Conservation (phyloP, 2,113 vertebrate genomes). For the Urocynchramus pylzowi region DNA sequence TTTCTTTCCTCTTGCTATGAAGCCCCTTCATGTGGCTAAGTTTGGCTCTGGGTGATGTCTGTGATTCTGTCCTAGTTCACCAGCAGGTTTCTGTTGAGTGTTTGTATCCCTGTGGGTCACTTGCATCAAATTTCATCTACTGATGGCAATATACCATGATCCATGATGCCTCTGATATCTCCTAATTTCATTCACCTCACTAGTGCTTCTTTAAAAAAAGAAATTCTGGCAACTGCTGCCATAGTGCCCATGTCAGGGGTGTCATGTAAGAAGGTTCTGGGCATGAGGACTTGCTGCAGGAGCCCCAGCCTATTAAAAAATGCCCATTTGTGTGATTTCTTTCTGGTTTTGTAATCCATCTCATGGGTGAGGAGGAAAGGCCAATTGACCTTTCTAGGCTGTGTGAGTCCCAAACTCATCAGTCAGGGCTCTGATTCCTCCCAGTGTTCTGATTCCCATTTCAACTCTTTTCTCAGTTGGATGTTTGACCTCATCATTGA, state of each 20-base stretch:
- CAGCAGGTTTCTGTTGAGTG: not conserved
- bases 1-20: not conserved
- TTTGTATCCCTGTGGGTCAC: not conserved
- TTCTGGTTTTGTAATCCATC: not conserved
- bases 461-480: not conserved
- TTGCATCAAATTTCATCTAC: not conserved
- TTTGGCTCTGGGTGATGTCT: not conserved
- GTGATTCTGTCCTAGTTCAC: not conserved
- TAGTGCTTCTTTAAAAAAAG: not conserved
- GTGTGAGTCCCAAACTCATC: not conserved
- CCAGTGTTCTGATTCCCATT: not conserved
- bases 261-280: not conserved
- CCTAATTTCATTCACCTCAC: not conserved
- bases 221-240: not conserved
- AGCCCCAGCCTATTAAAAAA: not conserved
- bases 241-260: accelerated
- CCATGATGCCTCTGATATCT: not conserved
- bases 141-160: no score
- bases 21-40: not conserved
- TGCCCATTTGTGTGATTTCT: not conserved
- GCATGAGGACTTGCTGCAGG: not conserved
- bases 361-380: not conserved
- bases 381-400: not conserved
- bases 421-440: not conserved
- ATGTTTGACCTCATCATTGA: not conserved